Base-by-base conservation (phyloP, 2,888 invertebrate species). In the Sericinus montela region DNA sequence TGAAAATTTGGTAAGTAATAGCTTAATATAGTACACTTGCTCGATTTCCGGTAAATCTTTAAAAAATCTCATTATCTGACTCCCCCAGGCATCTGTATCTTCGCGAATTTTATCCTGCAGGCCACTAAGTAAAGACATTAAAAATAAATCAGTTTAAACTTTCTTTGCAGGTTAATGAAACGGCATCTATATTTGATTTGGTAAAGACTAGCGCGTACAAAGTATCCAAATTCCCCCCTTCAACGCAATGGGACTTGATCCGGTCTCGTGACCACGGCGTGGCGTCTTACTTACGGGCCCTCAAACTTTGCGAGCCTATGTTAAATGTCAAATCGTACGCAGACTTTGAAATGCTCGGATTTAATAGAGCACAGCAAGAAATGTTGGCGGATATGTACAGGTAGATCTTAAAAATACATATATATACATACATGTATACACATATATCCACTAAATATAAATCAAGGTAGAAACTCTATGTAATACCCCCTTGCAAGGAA, bases 181-280 rank as follows among this genome's bases (percentile, higher is more conserved):
- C 92, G 37, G 86, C 90, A 39, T 83, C 91, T 51, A 81, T 94
- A 7, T 90, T 92, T 44, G 87, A 92, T 28, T 80, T 95, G 35
- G 85, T 94, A 3, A 89, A 87, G 8, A 91, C 92, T 0, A 91
- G 92, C 2, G 94, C 94, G 0, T 90, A 91, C 59, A 84, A 81
- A 25, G 91, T 93, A 0, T 92, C 91, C 39, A 82, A 91, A 46
- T 91, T 92, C 68, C 73, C 88, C 0, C 78, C 74, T 3, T 80
- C 89, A n/a, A 73, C 76, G 1, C 80, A 80, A 44, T 87, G 88
- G 70, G 89, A 89, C 50, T 80, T 90, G 60, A 80, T 85, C 58
- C 83, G 90, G 15, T 75, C 92, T 1, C 90, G 97, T 19, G 97
- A 97, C 73, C 96, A 97, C 61, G 97, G 96, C 0, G 85, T 96